Evolutionary conservation across 2,888 invertebrate genomes (phyloP), one percentile per base, ranked within the genome.

Genomic region (Sarcophaga carnaria): DNA sequence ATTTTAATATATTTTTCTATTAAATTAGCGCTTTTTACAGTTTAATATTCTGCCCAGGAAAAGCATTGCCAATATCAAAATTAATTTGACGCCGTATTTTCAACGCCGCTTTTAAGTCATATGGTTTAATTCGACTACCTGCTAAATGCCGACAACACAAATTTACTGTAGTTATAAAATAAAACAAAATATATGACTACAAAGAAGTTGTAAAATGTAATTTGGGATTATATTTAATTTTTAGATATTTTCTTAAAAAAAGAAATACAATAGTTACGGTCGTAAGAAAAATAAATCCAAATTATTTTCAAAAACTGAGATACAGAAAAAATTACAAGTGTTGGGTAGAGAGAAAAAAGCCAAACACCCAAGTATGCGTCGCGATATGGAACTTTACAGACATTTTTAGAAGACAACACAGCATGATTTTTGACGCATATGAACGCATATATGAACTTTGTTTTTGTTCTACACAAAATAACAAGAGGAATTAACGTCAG

Each of bases 391-490:
- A 45, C n/a, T 47, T 49, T 63, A 20, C 63, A 62, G 71, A 79
- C 20, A 62, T 62, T n/a, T 60, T 2, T 12, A 64, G 45, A 72
- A 22, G n/a, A 4, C 6, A 66, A 54, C 17, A 27, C 45, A 63
- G 66, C 20, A 62, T 20, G 20, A 1, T 22, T 62, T 62, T 75
- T 37, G 70, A 70, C 84, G 84, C 75, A 80, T 45, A n/a, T 6
- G n/a, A 74, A 83, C 88, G 88, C 86, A 83, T 22, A 20, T 17
- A 27, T 47, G 63, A 77, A 88, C 88, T 83, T 88, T 37, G 78
- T 81, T 87, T 81, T 81, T 72, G 76, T 63, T 72, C 69, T 66
- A 62, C 63, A 54, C 14, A 64, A 59, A 45, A 27, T 17, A 45
- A 37, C 64, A 47, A 63, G 5, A 5, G 5, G 67, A 22, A 60